phyloP scores from a whole-genome alignment of 2,797 vertebrate species.

The Mus caroli region DNA sequence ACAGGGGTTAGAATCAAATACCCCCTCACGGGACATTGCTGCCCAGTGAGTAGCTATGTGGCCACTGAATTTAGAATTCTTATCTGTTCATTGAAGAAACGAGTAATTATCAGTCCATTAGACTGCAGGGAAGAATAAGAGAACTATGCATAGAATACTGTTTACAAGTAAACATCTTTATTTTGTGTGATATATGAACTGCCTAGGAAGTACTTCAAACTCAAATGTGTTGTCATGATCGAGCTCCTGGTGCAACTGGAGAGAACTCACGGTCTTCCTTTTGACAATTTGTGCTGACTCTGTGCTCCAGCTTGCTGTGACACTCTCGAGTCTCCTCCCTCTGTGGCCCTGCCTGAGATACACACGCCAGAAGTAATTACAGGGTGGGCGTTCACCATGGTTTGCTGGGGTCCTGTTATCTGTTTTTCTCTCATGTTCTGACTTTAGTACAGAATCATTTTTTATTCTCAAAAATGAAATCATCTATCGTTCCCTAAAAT shows the following conservation, averaged over 20 bases:
- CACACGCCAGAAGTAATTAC: background rate
- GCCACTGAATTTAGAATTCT: slow-evolving; percentile 16
- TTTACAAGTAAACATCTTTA: background rate
- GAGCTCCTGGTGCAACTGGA: background rate
- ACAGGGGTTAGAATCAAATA: background rate
- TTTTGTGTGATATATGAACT: background rate
- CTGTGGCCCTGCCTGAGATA: background rate
- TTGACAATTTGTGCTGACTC: background rate
- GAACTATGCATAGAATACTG: background rate
- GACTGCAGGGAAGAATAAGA: background rate
- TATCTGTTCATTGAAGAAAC: background rate
- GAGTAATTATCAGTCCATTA: slow-evolving; percentile 4
- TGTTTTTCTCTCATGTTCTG: slow-evolving; percentile 39
- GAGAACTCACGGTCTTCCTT: background rate
- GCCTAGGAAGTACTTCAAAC: slow-evolving; percentile 9
- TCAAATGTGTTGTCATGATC: background rate
- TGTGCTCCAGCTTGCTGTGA: background rate
- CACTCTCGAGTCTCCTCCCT: slow-evolving; percentile 4
- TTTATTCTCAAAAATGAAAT: slow-evolving; percentile 32
- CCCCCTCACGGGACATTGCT: background rate
- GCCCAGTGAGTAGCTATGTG: background rate
- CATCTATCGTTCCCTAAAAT: background rate
- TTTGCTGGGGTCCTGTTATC: background rate
- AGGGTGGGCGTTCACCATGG: background rate
- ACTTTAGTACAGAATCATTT: background rate